Conservation (phyloP, 2,888 invertebrate species). For the Agrochola litura region DNA sequence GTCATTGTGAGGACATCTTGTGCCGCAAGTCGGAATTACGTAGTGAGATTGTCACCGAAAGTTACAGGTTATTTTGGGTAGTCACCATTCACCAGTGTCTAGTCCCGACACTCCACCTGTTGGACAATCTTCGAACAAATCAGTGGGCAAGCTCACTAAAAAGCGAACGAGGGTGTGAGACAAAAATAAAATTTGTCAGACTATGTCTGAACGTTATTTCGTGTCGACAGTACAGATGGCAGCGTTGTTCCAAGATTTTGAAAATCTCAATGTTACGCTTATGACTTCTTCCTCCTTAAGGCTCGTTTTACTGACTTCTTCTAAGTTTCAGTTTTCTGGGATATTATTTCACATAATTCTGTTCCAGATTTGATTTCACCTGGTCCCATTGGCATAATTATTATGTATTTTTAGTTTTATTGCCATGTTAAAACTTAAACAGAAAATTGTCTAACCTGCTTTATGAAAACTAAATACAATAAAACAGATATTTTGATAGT, state of each 20-base stretch:
- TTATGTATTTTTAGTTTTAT: not conserved
- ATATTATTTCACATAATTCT: not conserved
- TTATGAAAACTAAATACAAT: constrained; percentile 7
- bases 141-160: constrained; percentile 9
- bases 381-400: not conserved
- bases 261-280: not conserved
- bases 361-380: not conserved
- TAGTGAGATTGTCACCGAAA: constrained; percentile 3
- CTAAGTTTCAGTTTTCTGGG: not conserved
- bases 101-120: constrained; percentile 52
- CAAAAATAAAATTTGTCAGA: constrained; percentile 38
- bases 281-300: too few species aligned
- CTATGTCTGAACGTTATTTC: constrained; percentile 22
- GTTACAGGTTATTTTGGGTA: constrained; percentile 12
- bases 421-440: not conserved
- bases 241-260: constrained; percentile 11
- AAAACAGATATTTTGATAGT: constrained; percentile 45
- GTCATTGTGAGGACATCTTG: constrained; percentile 55
- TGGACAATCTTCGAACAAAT: constrained; percentile 38
- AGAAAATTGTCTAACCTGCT: not conserved
- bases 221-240: constrained; percentile 55
- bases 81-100: constrained; percentile 8
- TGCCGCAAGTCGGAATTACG: constrained; percentile 25
- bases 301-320: not conserved
- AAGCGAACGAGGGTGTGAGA: constrained; percentile 11